Conservation (phyloP, 2,113 vertebrate species). For the Leptosomus discolor region DNA sequence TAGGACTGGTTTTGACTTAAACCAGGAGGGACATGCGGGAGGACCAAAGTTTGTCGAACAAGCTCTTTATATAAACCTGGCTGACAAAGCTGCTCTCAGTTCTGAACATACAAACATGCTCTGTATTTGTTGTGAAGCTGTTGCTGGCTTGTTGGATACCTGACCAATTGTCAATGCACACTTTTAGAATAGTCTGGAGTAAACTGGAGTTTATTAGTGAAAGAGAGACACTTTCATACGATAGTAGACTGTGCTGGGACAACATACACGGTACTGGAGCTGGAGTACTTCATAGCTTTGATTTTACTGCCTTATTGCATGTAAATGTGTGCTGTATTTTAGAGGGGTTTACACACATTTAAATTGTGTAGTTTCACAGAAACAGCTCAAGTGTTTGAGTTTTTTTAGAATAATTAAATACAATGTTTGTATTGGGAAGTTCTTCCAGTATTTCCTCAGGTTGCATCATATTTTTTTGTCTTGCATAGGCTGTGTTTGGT, state of each 20-base stretch:
- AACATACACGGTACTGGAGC: rapidly evolving
- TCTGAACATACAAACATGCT: not conserved
- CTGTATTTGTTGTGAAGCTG: not conserved
- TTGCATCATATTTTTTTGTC: not conserved
- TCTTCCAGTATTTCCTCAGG: not conserved
- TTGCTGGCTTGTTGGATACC: not conserved
- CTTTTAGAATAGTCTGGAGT: not conserved
- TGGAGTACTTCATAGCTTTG: not conserved
- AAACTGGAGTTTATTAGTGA: not conserved
- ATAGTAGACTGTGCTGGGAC: not conserved
- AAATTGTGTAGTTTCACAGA: not conserved
- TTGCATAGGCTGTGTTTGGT: not conserved
- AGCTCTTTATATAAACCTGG: not conserved
- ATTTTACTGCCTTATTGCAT: not conserved
- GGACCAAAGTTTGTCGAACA: not conserved
- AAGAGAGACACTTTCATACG: not conserved
- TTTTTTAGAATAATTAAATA: not conserved
- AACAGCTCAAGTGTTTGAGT: not conserved
- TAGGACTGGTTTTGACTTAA: not conserved
- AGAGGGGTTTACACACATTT: not conserved
- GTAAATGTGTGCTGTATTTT: not conserved
- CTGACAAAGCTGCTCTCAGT: not conserved
- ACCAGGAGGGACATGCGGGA: not conserved
- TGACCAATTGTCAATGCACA: not conserved
- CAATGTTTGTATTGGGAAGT: not conserved